These are phyloP conservation scores for Proisotoma minuta DNA, from an alignment of 2,888 invertebrate genomes.

Conservation along the genomic window DNA sequence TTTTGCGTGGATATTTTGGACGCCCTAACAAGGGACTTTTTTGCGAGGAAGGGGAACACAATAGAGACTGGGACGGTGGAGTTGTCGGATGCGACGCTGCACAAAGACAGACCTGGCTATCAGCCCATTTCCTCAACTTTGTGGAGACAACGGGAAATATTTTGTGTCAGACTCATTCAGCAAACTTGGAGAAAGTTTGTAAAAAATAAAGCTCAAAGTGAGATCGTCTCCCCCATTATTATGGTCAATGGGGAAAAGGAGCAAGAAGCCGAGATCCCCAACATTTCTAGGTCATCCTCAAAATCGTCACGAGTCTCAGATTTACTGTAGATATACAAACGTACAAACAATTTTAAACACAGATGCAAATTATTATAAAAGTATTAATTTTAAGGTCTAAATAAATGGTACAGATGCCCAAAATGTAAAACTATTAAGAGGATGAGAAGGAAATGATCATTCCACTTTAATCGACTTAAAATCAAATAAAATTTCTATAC, in stretches of 20 bases:
- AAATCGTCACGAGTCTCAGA: background rate
- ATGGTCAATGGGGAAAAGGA: background rate
- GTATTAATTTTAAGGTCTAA: too few relatives aligned
- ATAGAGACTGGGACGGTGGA: conserved; percentile 91
- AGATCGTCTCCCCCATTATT: background rate
- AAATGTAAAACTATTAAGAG: too few relatives aligned
- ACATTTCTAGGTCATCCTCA: background rate
- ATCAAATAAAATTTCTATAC: too few relatives aligned
- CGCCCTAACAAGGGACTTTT: conserved; percentile 96
- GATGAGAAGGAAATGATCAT: too few relatives aligned
- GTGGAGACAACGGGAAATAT: conserved; percentile 90
- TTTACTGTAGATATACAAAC: too few relatives aligned
- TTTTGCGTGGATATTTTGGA: conserved; percentile 94
- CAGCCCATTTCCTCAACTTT: conserved; percentile 91
- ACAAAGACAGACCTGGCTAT: conserved; percentile 83
- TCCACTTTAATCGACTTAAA: too few relatives aligned
- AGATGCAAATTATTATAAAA: too few relatives aligned
- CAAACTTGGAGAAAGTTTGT: background rate
- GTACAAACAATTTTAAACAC: too few relatives aligned
- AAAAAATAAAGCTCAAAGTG: background rate
- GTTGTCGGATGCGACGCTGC: conserved; percentile 73
- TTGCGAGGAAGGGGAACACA: conserved; percentile 82
- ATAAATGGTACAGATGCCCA: too few relatives aligned
- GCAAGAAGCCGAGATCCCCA: too few relatives aligned
- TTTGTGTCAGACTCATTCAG: conserved; percentile 91